Conservation (phyloP, 2,888 invertebrate species). For the Thereva nobilitata region DNA sequence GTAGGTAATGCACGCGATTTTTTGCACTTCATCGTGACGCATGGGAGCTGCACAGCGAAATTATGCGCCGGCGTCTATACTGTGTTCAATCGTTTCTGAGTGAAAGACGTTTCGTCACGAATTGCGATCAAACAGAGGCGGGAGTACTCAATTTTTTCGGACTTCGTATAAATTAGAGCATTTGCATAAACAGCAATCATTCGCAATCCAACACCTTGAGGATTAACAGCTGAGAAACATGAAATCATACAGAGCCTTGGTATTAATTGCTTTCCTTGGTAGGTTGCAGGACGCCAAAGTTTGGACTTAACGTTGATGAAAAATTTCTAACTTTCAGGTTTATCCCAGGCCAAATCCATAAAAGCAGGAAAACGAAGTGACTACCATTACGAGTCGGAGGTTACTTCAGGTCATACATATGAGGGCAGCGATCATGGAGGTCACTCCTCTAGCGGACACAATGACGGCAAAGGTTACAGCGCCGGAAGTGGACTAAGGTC, state of each 20-base stretch:
- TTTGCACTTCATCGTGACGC: too few species aligned
- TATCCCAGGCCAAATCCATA: slow-evolving; percentile 13
- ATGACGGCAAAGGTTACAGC: slow-evolving; percentile 49
- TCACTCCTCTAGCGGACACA: neutral
- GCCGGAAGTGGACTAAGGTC: slow-evolving; percentile 72
- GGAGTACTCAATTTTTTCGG: too few species aligned
- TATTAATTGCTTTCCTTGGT: slow-evolving; percentile 18
- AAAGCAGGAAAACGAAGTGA: slow-evolving; percentile 5
- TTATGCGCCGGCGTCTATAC: too few species aligned
- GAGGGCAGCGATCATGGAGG: neutral
- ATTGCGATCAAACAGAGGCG: too few species aligned
- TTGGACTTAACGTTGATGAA: neutral
- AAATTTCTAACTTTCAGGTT: slow-evolving; percentile 1
- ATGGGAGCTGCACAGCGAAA: too few species aligned
- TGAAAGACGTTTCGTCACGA: too few species aligned
- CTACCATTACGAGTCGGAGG: slow-evolving; percentile 1
- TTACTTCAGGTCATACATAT: neutral
- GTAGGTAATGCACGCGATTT: too few species aligned
- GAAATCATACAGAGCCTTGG: slow-evolving; percentile 1
- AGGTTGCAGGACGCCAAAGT: neutral
- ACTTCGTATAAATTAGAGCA: slow-evolving; percentile 26
- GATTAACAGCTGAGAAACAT: slow-evolving; percentile 11
- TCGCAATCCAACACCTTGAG: slow-evolving; percentile 10
- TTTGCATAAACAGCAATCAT: slow-evolving; percentile 29
- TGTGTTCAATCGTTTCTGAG: too few species aligned